phyloP scores from a whole-genome alignment of 1,140 invertebrate genomes.

The Myzus persicae region DNA sequence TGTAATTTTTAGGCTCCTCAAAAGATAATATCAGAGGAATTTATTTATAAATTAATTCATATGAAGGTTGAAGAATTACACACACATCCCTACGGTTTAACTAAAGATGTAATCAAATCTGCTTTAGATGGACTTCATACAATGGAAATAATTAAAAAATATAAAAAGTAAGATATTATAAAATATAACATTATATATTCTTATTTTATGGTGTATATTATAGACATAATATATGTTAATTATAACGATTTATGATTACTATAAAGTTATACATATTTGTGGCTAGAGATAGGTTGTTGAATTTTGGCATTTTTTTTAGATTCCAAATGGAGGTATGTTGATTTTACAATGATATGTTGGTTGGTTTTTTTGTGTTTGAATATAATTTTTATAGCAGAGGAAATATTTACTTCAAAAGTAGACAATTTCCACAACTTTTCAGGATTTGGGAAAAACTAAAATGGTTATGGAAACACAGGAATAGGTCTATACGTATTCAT shows the following conservation, averaged over 20 bases:
- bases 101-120: slow-evolving; percentile 30
- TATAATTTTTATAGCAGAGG: background rate
- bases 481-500: too few species aligned
- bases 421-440: too few species aligned
- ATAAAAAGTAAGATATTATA: slow-evolving; percentile 14
- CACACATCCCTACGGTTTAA: slow-evolving; percentile 4
- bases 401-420: background rate
- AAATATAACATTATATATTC: background rate
- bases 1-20: background rate
- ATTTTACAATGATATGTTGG: too few species aligned
- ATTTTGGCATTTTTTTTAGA: background rate
- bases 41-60: slow-evolving; percentile 18
- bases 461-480: too few species aligned
- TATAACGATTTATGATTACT: background rate
- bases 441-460: too few species aligned
- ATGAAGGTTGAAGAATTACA: background rate
- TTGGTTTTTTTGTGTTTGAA: background rate
- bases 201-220: background rate
- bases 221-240: background rate
- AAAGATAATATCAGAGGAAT: slow-evolving; percentile 27
- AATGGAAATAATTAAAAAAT: slow-evolving; percentile 25
- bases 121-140: slow-evolving; percentile 19
- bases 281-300: background rate
- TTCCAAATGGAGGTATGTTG: background rate
- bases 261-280: background rate